phyloP scores from a whole-genome alignment of 1,140 invertebrate genomes.

The Bombus waltoni region DNA sequence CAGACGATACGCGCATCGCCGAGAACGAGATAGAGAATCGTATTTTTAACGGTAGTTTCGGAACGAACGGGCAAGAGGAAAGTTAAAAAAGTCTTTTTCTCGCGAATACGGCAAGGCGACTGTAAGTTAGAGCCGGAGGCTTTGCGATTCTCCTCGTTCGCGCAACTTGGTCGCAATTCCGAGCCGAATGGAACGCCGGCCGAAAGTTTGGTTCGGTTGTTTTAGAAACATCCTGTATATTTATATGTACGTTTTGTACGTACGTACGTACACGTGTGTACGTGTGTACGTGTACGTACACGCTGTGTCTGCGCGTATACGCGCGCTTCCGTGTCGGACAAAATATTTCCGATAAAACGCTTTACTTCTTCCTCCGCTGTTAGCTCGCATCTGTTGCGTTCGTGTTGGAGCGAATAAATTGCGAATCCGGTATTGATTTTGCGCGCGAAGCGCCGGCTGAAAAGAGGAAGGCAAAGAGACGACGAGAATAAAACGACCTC shows the following conservation, averaged over 20 bases:
- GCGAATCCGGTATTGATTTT: slow-evolving; percentile 53
- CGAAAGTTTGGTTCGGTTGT: slow-evolving; percentile 2
- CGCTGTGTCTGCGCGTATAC: neutral
- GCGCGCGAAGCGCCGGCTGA: neutral
- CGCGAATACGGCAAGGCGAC: neutral
- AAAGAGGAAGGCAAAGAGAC: slow-evolving; percentile 26
- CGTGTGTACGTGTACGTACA: neutral
- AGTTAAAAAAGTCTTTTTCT: slow-evolving; percentile 1
- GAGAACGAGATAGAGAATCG: neutral
- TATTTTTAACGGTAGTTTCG: slow-evolving; percentile 29
- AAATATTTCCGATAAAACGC: slow-evolving; percentile 41
- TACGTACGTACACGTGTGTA: too few species aligned
- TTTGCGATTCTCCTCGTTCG: neutral
- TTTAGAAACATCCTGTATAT: neutral
- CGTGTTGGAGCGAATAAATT: slow-evolving; percentile 47
- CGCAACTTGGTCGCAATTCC: slow-evolving; percentile 3
- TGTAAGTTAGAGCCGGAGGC: slow-evolving; percentile 3
- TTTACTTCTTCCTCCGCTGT: slow-evolving; percentile 26
- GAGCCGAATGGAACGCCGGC: neutral
- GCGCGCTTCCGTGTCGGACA: neutral
- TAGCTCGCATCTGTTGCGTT: slow-evolving; percentile 44
- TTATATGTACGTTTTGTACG: neutral
- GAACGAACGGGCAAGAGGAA: neutral
- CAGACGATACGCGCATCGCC: neutral
- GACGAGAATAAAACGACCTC: slow-evolving; percentile 24